Evolutionary conservation across 2,888 invertebrate genomes (phyloP).

Genomic region (Leucophenga maculata): DNA sequence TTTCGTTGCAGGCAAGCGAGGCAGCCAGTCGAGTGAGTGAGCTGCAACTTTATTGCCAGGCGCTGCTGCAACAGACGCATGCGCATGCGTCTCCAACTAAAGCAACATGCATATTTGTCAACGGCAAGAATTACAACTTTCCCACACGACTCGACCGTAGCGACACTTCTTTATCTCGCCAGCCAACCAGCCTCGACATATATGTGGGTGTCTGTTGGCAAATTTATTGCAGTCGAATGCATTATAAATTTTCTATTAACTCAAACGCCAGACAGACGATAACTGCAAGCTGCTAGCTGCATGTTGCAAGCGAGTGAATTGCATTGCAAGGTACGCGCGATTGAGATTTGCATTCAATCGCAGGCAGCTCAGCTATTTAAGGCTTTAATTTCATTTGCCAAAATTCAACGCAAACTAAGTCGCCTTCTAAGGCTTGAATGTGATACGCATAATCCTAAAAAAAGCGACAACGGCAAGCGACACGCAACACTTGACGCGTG

Average conservation of each 20-base stretch:
- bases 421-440: constrained; percentile 55
- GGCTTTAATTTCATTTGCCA: constrained; percentile 64
- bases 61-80: constrained; percentile 7
- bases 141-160: constrained; percentile 48
- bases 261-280: constrained; percentile 44
- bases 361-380: constrained; percentile 58
- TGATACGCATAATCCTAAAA: not conserved
- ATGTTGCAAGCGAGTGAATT: too few relatives aligned
- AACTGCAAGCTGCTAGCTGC: not conserved
- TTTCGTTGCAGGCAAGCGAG: constrained; percentile 41
- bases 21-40: too few relatives aligned
- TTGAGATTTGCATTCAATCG: constrained; percentile 61
- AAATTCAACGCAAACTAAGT: constrained; percentile 66
- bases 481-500: constrained; percentile 29
- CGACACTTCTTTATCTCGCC: constrained; percentile 28
- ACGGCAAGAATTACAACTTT: constrained; percentile 63
- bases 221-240: constrained; percentile 56
- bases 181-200: not conserved
- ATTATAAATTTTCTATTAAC: constrained; percentile 65
- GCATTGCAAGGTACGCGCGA: constrained; percentile 1
- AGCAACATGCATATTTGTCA: constrained; percentile 59
- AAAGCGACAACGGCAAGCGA: too few relatives aligned
- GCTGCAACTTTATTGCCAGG: constrained; percentile 8
- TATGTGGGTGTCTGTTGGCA: constrained; percentile 30
- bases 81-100: constrained; percentile 9